Evolutionary conservation across 2,113 vertebrate genomes (phyloP), one percentile per base, ranked within the genome.

Genomic region (Hydrochoerus hydrochaeris): DNA sequence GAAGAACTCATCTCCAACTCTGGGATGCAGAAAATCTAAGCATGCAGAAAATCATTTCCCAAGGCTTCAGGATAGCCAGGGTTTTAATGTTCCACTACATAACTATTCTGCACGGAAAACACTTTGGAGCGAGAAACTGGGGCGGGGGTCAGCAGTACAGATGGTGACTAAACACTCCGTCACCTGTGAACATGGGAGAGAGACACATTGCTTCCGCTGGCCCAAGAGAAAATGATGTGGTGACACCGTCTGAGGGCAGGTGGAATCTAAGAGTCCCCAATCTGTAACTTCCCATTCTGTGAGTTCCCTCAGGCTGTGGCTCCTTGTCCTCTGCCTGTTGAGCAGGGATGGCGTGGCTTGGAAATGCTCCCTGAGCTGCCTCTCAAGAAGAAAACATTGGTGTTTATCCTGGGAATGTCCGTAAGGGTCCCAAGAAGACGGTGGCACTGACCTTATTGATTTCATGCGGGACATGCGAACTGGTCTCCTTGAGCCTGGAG

Each of bases 401-500:
- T 9, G 20, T 0, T 24, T 8, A 7, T 35, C 71, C 71, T 87
- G 38, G 28, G 46, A 46, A 58, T 38, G 69, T 57, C 26, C 22
- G 44, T 28, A 1, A 94, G 69, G 14, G 69, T 35, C 69, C 85
- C 9, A 0, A 65, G 20, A 81, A 86, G 78, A 86, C 9, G 41
- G 60, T 1, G 49, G 86, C 96, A 98, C 98, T 71, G 95, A 99
- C 99, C 99, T 99, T 99, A 96, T 98, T 99, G 97, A 99, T 99
- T 95, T 99, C 99, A 78, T 98, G 99, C 71, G 99, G 98, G 88
- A 99, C 99, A 46, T 99, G 99, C 0, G 99, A 99, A 91, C 99
- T 99, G 95, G 99, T 99, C 97, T 99, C 99, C 98, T 99, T 99
- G 96, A 99, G 99, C 97, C 99, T 99, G 97, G 99, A 99, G 98